Evolutionary conservation across 2,797 vertebrate species (phyloP), one percentile per base, ranked within the genome.

Genomic region (Pristis pectinata): DNA sequence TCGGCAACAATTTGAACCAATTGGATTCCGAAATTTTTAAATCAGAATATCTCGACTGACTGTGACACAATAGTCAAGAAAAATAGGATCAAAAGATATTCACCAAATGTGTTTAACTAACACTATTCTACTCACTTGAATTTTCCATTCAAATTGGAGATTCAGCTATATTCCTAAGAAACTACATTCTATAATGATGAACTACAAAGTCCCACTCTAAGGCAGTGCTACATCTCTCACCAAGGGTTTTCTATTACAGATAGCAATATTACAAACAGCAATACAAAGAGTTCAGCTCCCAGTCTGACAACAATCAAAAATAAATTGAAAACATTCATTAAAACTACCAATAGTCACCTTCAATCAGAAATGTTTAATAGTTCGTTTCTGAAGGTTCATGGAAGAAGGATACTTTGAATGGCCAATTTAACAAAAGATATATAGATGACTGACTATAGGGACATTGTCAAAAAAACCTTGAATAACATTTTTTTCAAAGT

Each of bases 291-390:
- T 56, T 53, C 92, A 56, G 67, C 70, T 94, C 41, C 27, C 30
- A 53, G 70, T 74, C 72, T 53, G 27, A 94, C 72, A 74, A 94
- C 72, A 94, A 27, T 56, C 41, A 49, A 76, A 72, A 76, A 53
- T n/a, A 27, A 44, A 76, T 74, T 76, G 70, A 94, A 94, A 94
- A 76, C 24, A 49, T 56, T 94, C 27, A 76, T 76, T 94, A 24
- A 76, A 34, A 76, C 53, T n/a, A 56, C 17, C 72, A 56, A 94
- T 94, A 22, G 92, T 56, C 49, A 49, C 70, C 49, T 94, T 94
- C 92, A 94, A 56, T 94, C 70, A 49, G 92, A 76, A 72, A 94
- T 74, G 41, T 94, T 94, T 94, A 94, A n/a, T 44, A 56, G 70
- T 49, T 72, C 44, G 74, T 53, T 93, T 93, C 92, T 74, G 92